These are phyloP conservation scores for Goniozus legneri DNA, from an alignment of 1,140 invertebrate genomes.

Conservation along the genomic window DNA sequence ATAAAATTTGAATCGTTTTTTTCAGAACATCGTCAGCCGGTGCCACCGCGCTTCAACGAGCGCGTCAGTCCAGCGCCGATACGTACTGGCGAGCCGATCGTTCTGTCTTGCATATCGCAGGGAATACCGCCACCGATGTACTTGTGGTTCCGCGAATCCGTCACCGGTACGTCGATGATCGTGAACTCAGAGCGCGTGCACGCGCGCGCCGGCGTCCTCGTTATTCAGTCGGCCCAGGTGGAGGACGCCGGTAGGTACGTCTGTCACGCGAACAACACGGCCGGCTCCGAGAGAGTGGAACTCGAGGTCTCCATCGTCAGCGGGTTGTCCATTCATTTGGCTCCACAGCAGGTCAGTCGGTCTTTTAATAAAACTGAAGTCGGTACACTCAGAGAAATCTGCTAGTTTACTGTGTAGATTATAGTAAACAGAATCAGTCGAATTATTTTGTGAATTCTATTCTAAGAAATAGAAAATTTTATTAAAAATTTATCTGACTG, in stretches of 20 bases:
- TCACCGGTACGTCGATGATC: conserved; percentile 41
- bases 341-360: conserved; percentile 57
- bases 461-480: too few relatives aligned
- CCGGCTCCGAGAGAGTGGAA: conserved; percentile 78
- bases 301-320: conserved; percentile 69
- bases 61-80: conserved; percentile 51
- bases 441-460: too few relatives aligned
- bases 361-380: too few relatives aligned
- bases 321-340: conserved; percentile 46
- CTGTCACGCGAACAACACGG: conserved; percentile 84
- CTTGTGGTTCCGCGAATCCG: conserved; percentile 51
- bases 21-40: conserved; percentile 51
- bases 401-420: too few relatives aligned
- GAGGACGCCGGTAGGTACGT: conserved; percentile 81
- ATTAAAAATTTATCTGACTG: too few relatives aligned
- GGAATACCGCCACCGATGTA: conserved; percentile 56
- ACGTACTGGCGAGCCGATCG: conserved; percentile 53
- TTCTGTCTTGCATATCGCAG: conserved; percentile 55
- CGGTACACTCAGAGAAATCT: too few relatives aligned
- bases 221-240: conserved; percentile 61
- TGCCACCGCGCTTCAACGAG: conserved; percentile 53
- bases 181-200: conserved; percentile 50
- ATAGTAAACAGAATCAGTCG: too few relatives aligned
- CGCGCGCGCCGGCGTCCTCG: conserved; percentile 62
- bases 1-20: conserved; percentile 8